A percentile compares a stretch with the other conserved stretches of the same genome.
These are phyloP conservation scores for Scaptomyza reducta DNA, from an alignment of 2,888 invertebrate genomes.

Conservation along the genomic window DNA sequence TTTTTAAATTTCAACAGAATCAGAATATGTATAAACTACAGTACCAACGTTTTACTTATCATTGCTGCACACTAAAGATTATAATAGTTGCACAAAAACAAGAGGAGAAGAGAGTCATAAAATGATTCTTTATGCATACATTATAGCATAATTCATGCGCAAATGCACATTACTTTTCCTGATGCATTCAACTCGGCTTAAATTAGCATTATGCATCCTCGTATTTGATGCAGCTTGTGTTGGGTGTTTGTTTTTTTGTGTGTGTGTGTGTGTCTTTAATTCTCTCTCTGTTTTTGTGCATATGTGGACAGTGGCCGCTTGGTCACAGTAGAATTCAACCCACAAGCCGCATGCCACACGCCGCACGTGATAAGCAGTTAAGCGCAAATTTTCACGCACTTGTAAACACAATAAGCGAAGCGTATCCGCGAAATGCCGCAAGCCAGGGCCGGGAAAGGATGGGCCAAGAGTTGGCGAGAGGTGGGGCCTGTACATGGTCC, in stretches of 20 bases:
- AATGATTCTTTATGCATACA: slow-evolving; percentile 28
- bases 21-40: background rate
- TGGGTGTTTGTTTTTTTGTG: background rate
- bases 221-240: slow-evolving; percentile 12
- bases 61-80: slow-evolving; percentile 3
- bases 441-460: slow-evolving; percentile 25
- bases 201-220: slow-evolving; percentile 45
- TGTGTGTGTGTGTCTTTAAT: slow-evolving; percentile 19
- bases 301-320: slow-evolving; percentile 43
- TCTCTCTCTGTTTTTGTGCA: slow-evolving; percentile 20
- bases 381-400: slow-evolving; percentile 79
- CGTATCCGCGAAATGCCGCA: slow-evolving; percentile 68
- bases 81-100: background rate
- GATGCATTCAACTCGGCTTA: slow-evolving; percentile 51
- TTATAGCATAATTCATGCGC: slow-evolving; percentile 29
- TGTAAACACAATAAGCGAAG: slow-evolving; percentile 76
- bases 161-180: slow-evolving; percentile 42
- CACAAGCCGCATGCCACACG: slow-evolving; percentile 48
- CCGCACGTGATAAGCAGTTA: slow-evolving; percentile 76
- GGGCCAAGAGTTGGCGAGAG: slow-evolving; percentile 3
- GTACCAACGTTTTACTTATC: background rate
- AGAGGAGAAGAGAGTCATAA: background rate
- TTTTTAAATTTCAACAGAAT: background rate
- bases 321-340: slow-evolving; percentile 69
- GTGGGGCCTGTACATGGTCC: background rate